A percentile compares a stretch with the other conserved stretches of the same genome.
Evolutionary conservation across 2,888 invertebrate genomes (phyloP).

Genomic region (Acleris sparsana): DNA sequence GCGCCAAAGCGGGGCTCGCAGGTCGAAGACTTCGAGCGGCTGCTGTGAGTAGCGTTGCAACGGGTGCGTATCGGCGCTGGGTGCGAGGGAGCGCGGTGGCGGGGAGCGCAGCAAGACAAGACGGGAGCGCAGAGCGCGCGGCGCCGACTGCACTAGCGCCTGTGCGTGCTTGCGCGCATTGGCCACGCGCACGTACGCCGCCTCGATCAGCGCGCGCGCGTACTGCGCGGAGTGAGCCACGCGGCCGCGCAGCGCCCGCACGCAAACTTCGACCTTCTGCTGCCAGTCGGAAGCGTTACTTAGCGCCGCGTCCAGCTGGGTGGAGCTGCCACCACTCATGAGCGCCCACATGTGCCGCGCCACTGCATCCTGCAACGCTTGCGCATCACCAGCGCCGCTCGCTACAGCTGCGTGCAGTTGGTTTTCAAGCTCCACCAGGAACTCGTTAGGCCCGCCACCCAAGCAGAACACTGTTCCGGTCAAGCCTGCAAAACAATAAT

Average conservation of each 20-base stretch:
- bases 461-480: conserved; percentile 59
- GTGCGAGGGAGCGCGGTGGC: conserved; percentile 6
- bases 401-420: conserved; percentile 43
- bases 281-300: conserved; percentile 41
- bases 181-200: conserved; percentile 48
- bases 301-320: conserved; percentile 38
- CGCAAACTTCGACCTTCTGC: conserved; percentile 39
- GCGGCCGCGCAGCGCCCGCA: conserved; percentile 47
- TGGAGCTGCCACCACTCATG: conserved; percentile 43
- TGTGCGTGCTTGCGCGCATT: conserved; percentile 42
- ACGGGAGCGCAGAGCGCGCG: conserved; percentile 46
- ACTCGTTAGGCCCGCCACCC: conserved; percentile 57
- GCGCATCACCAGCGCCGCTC: conserved; percentile 1
- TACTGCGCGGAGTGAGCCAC: conserved; percentile 56
- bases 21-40: conserved; percentile 45
- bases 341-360: conserved; percentile 55
- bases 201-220: conserved; percentile 48
- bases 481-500: conserved; percentile 48
- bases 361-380: conserved; percentile 50
- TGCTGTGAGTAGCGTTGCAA: conserved; percentile 48
- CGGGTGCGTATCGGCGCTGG: neutral
- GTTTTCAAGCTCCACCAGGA: conserved; percentile 45
- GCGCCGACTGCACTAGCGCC: conserved; percentile 9
- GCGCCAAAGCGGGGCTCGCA: conserved; percentile 45
- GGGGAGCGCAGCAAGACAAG: conserved; percentile 48